Conservation (phyloP, 64 coral and sea anemone species). For the Montipora sp. region DNA sequence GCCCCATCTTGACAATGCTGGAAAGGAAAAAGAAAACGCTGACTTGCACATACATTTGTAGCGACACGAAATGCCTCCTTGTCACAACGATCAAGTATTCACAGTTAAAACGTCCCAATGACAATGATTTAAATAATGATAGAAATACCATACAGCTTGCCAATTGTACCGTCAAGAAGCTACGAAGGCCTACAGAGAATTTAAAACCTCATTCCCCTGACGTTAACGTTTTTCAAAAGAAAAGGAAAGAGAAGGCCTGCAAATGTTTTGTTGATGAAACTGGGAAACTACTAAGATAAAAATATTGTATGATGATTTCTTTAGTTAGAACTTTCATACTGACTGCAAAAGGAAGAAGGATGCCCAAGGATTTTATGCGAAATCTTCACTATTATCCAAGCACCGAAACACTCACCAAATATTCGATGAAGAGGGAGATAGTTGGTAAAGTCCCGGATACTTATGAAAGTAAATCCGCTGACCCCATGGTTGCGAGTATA, state of each 20-base stretch:
- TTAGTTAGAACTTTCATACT: neutral
- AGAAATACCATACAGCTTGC: no score
- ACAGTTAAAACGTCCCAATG: neutral
- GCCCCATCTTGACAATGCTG: conserved; percentile 87
- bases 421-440: conserved; percentile 11
- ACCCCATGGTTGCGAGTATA: no score
- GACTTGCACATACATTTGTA: neutral
- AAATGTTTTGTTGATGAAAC: neutral
- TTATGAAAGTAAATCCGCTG: neutral
- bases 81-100: neutral
- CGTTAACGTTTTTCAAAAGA: neutral
- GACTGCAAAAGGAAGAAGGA: neutral
- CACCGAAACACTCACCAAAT: conserved; percentile 2
- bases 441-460: neutral
- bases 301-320: neutral
- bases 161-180: no score
- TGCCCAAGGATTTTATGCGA: neutral
- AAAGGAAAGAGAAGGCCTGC: no score
- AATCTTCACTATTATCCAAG: neutral
- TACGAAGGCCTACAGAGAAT: no score
- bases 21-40: conserved; percentile 21
- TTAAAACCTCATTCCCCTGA: no score
- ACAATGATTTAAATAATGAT: neutral
- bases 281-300: neutral
- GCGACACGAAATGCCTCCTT: neutral